Evolutionary conservation across 2,888 invertebrate genomes (phyloP), one percentile per base, ranked within the genome.

Genomic region (Hirtodrosophila duncani): DNA sequence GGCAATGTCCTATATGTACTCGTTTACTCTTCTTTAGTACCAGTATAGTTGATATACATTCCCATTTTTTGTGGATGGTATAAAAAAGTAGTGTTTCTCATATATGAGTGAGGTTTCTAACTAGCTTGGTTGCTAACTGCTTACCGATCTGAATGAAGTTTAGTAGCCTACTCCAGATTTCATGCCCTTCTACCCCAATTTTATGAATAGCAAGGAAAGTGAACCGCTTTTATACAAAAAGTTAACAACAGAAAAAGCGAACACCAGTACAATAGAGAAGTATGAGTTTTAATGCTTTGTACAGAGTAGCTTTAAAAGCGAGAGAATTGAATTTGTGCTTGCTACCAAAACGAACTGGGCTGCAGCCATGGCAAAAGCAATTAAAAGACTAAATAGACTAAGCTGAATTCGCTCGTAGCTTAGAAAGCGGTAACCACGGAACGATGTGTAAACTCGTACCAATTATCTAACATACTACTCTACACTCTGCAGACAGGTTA

Each of bases 381-480:
- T 70, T 68, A 71, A 63, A 61, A 52, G 31, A 43, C 23, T 29
- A 67, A 71, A 50, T 49, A 67, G 70, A 67, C 50, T 66, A 63
- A 59, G 56, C 50, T 42, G 59, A 48, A 43, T 18, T 45, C 41
- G 34, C 11, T 38, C 31, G 27, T 43, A 39, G 46, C 44, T 72
- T 70, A 72, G 71, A 68, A 71, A 71, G 70, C 68, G 72, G 66
- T 56, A 65, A 67, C 51, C 18, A 45, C 39, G 26, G 26, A 41
- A 18, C 23, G 14, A 20, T 36, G 11, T 31, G 33, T 30, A n/a
- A 44, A 36, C 23, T 42, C 26, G 24, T 17, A 26, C 14, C 20
- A 23, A 36, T 36, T 36, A 36, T 36, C 36, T 36, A 36, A 36
- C 23, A 36, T 36, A 14, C n/a, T n/a, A n/a, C 36, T 23, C 36